Percentiles rank a stretch among this genome's conserved stretches.
These are phyloP conservation scores for Mycalesis mineus DNA, from an alignment of 2,888 invertebrate genomes.

Conservation along the genomic window DNA sequence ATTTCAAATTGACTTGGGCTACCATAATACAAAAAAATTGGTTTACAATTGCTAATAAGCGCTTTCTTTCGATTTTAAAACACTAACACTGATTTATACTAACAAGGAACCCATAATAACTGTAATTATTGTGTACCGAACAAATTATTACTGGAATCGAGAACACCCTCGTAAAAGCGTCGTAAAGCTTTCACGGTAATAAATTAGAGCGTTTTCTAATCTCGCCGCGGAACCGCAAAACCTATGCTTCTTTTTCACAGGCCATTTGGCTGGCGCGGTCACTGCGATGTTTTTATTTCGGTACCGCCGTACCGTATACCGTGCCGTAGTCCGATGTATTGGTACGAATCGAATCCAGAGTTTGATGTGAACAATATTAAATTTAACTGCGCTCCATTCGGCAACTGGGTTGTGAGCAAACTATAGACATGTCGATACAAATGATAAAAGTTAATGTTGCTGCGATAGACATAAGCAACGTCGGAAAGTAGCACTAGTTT, in stretches of 20 bases:
- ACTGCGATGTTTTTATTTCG: conserved; percentile 50
- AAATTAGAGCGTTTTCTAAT: conserved; percentile 20
- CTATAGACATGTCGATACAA: neutral
- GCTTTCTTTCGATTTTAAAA: neutral
- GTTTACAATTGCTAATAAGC: too few species aligned
- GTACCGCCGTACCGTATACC: conserved; percentile 33
- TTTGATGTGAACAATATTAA: conserved; percentile 34
- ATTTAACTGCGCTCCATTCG: conserved; percentile 17
- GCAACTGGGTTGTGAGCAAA: neutral
- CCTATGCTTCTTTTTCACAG: conserved; percentile 56
- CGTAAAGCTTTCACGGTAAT: conserved; percentile 13
- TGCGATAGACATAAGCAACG: too few species aligned
- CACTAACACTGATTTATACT: neutral
- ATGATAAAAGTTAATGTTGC: too few species aligned
- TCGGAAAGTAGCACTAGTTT: too few species aligned
- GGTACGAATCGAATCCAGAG: conserved; percentile 47
- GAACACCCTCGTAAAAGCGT: neutral
- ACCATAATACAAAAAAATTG: too few species aligned
- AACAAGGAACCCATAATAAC: neutral
- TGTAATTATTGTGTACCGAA: neutral
- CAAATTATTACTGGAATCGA: neutral
- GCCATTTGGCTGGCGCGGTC: conserved; percentile 56
- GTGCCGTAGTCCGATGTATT: conserved; percentile 50
- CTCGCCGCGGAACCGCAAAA: conserved; percentile 37
- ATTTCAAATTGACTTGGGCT: too few species aligned